phyloP scores from a whole-genome alignment of 2,888 invertebrate genomes.

The Lasioglossum leucozonium region DNA sequence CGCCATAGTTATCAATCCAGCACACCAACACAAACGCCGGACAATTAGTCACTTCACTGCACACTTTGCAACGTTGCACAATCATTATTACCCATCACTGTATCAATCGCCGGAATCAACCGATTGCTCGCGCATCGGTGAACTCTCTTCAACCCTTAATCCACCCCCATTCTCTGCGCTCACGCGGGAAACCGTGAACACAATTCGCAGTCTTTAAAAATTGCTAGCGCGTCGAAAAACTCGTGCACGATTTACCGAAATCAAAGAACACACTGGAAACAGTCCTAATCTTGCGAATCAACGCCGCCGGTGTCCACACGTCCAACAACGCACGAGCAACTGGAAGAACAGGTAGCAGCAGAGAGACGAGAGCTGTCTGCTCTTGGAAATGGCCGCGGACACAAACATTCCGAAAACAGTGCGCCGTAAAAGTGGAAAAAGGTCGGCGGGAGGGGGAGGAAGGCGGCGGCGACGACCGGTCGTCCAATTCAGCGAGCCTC shows the following conservation, averaged over 20 bases:
- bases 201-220: neutral
- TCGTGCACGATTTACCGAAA: neutral
- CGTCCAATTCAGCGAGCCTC: neutral
- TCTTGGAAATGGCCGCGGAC: neutral
- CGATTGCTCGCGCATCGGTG: neutral
- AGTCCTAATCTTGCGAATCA: neutral
- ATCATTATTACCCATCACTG: neutral
- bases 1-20: neutral
- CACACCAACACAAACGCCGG: neutral
- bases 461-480: neutral
- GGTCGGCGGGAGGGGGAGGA: neutral
- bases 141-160: neutral
- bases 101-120: neutral
- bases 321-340: too few relatives aligned
- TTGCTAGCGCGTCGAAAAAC: neutral
- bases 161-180: too few relatives aligned
- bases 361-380: neutral
- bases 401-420: slow-evolving; percentile 3
- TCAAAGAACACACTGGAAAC: neutral
- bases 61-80: neutral
- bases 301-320: neutral
- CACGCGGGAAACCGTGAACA: neutral
- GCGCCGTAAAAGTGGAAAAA: neutral
- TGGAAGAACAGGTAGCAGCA: neutral
- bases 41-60: neutral